Percentiles rank a stretch among this genome's conserved stretches.
Conservation (phyloP, 35 echinoderm and acorn worm genomes). For the Apostichopus californicus region DNA sequence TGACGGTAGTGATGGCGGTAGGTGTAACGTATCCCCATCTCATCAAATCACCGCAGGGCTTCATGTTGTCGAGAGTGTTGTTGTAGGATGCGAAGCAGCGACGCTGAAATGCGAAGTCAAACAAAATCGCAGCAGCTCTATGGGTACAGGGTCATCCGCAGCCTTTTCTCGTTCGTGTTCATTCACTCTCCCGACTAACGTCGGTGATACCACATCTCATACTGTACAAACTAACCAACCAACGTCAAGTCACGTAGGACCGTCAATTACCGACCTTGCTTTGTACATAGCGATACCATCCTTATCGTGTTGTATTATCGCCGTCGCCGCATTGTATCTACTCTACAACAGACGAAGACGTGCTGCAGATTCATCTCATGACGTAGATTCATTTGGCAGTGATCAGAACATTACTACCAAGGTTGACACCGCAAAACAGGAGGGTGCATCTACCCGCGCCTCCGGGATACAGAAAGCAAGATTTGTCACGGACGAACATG, state of each 20-base stretch:
- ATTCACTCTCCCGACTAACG: not conserved
- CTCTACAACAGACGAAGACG: not conserved
- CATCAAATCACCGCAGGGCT: not conserved
- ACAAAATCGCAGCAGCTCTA: not conserved
- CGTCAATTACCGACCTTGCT: not conserved
- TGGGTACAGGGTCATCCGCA: not conserved
- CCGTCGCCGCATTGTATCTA: not conserved
- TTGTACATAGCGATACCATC: not conserved
- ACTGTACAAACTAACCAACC: too few relatives aligned
- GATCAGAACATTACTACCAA: not conserved
- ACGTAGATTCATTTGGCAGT: not conserved
- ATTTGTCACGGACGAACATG: not conserved
- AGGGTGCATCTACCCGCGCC: not conserved
- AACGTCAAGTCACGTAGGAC: not conserved
- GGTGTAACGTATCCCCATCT: not conserved
- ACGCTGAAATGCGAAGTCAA: slow-evolving; percentile 1
- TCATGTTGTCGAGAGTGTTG: not conserved
- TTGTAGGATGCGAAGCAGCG: not conserved
- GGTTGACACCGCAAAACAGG: not conserved
- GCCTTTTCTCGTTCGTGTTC: not conserved
- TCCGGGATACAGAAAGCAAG: not conserved
- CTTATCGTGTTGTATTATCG: not conserved
- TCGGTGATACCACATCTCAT: not conserved
- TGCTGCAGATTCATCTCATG: not conserved
- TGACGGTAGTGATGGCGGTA: not conserved